Base-by-base conservation (phyloP, 2,113 vertebrate species). In the Ranitomeya variabilis region DNA sequence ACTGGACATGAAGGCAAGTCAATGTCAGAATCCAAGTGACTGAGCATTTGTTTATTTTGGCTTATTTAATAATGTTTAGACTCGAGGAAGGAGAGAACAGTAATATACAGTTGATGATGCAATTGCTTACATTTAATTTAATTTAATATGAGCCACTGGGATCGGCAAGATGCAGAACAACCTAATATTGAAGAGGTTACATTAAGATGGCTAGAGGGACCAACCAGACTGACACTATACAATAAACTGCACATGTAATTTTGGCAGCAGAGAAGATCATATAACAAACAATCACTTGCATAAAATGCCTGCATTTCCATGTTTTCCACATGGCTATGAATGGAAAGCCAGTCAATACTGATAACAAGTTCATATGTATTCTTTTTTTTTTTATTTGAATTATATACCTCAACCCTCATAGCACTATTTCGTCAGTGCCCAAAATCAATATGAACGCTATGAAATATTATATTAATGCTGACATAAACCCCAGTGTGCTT, bases 381-480 rank as follows among this genome's bases (percentile, higher is more conserved):
- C 16, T 59, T 85, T 64, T 69, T 76, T 45, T 2, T 37, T 73
- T 62, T 59, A 86, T 86, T 62, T 86, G 57, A 78, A 21, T 86
- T 86, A 37, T 86, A 64, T 86, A 64, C 57, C 37, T 77, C 57
- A 77, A 77, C 26, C 84, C 37, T 60, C 54, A 77, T 76, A 57
- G 57, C 71, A 76, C 55, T 45, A 78, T 86, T 37, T 64, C 37
- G 26, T 86, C 55, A 54, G 31, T 62, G 85, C 73, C 19, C 19
- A 62, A 45, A 66, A 76, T 86, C 85, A 62, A 86, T 86, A 64
- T 64, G 57, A 45, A 6, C 9, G 18, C 85, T 78, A 78, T 86
- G 37, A 64, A 86, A 86, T 76, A 78, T 74, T 78, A 21, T 71
- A 86, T 78, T 78, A 86, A 78, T 86, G 77, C 57, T 86, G 71